Base-by-base conservation (phyloP, 2,888 invertebrate species). In the Ennomos fuscantarius region DNA sequence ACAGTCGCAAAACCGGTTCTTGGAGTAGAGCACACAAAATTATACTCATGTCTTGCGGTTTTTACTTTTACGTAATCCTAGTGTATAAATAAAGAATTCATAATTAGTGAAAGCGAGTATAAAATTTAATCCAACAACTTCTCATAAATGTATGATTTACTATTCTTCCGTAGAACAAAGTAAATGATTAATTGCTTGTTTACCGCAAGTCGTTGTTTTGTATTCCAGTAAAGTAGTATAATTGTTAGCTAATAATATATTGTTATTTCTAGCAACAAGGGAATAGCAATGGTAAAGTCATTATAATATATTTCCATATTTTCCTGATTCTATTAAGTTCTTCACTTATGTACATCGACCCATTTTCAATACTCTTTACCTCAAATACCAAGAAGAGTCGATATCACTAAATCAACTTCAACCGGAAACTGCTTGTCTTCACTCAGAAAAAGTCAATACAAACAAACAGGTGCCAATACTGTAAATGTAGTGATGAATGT, bases 401-500 rank as follows among this genome's bases (percentile, higher is more conserved):
- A 24, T 3, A 36, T 36, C 15, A 13, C 32, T 32, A 36, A 41
- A 35, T 13, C 53, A 32, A 42, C 31, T 31, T 32, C 41, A 15
- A 31, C 46, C 53, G 51, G 48, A 58, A 60, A 50, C 43, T 52
- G 13, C 13, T 13, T 44, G 49, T 47, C 41, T 12, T 15, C 36
- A 36, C 36, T 35, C 40, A 1, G n/a, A 57, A 60, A 57, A 55
- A 52, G 32, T 51, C 40, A 61, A 61, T 54, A 46, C 54, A 45
- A 58, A 58, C 47, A 58, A 54, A 55, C 44, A 54, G 34, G 34
- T 56, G 49, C 49, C 24, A 24, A 24, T 24, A 24, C 24, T 62
- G 61, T 61, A 74, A 69, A 73, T 71, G 68, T 62, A 70, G 71
- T 74, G 78, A 77, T 76, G 70, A 70, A 76, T 71, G 69, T 68